phyloP scores from a whole-genome alignment of 2,113 vertebrate genomes.

The Uria lomvia region DNA sequence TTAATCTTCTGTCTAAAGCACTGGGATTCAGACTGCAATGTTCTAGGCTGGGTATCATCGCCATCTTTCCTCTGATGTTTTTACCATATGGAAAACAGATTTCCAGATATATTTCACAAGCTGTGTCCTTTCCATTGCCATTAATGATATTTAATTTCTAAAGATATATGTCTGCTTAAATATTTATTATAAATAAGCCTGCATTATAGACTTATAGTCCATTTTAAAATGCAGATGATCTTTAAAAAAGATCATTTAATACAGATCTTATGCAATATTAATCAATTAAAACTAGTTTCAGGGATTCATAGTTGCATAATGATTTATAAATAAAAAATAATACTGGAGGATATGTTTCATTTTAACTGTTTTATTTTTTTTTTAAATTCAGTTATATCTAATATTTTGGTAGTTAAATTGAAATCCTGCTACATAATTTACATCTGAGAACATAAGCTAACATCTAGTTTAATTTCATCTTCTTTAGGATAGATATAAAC shows the following conservation, averaged over 20 bases:
- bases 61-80: neutral
- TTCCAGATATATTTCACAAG: neutral
- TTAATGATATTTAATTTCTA: constrained; percentile 24
- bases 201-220: neutral
- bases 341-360: constrained; percentile 12
- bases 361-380: constrained; percentile 7
- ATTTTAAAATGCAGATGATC: constrained; percentile 21
- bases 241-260: constrained; percentile 6
- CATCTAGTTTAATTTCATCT: neutral
- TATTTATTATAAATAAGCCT: constrained; percentile 35
- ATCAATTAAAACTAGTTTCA: constrained; percentile 41
- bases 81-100: neutral
- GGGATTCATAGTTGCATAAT: constrained; percentile 26
- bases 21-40: neutral
- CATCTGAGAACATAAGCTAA: neutral
- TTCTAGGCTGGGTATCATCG: neutral
- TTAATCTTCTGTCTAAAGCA: neutral
- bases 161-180: neutral
- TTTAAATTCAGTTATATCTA: neutral
- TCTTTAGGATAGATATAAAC: neutral
- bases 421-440: neutral
- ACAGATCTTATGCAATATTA: constrained; percentile 38
- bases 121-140: neutral
- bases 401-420: constrained; percentile 42
- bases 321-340: constrained; percentile 56